Conservation (phyloP, 2,113 vertebrate genomes). For the Amblyopsis rosae region DNA sequence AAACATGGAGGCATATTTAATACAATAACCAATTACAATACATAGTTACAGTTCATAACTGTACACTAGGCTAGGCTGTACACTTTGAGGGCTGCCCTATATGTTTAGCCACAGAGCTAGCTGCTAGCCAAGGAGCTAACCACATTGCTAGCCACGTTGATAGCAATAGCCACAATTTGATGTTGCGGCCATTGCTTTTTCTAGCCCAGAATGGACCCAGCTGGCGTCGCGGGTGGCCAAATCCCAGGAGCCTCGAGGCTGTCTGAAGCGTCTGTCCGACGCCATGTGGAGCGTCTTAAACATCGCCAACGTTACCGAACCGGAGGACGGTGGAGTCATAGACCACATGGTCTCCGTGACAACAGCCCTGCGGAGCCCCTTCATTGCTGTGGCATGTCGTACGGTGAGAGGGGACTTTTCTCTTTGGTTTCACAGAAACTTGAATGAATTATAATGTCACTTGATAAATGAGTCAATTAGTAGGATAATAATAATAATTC, state of each 20-base stretch:
- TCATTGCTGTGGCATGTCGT: conserved; percentile 82
- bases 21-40: no score
- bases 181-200: not conserved
- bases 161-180: not conserved
- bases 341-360: conserved; percentile 94
- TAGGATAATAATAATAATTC: no score
- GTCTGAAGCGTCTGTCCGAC: conserved; percentile 82
- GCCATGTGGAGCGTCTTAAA: conserved; percentile 75
- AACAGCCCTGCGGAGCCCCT: conserved; percentile 85
- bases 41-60: no score
- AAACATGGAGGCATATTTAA: no score
- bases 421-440: not conserved
- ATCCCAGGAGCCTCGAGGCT: conserved; percentile 81
- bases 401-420: conserved; percentile 80
- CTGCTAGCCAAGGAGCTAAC: no score
- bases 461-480: no score
- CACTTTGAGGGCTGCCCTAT: no score
- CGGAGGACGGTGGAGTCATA: conserved; percentile 84
- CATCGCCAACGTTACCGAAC: conserved; percentile 77
- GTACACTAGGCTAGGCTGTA: no score
- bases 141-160: no score
- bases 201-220: conserved; percentile 84
- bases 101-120: no score
- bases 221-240: conserved; percentile 79
- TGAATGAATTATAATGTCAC: no score